Base-by-base conservation (phyloP, 1,140 invertebrate genomes). In the Phenacoccus solenopsis region DNA sequence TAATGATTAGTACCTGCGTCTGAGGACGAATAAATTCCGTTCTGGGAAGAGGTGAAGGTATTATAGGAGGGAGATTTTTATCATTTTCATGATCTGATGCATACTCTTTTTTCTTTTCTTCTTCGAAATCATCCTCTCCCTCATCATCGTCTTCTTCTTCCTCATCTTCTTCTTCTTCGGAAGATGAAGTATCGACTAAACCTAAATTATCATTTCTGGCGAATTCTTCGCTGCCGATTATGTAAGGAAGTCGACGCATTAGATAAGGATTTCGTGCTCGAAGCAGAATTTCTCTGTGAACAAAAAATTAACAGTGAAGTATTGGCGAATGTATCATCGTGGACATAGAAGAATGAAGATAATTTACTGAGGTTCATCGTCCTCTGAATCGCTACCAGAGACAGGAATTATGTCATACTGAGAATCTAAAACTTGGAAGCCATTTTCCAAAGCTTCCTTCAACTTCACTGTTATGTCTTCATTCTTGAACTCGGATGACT, bases 401-500 rank as follows among this genome's bases (percentile, higher is more conserved):
- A 64, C 59, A 3, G 59, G 3, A 64, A 24, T 24, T 4, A 64
- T 20, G 16, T 64, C 59, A 22, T 64, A 64, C 13, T 64, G 12
- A 2, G 59, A 16, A 20, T 27, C 25, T 64, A 64, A 16, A 4
- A 64, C 59, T 27, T 24, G 21, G 12, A 64, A 64, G 2, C 59
- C 59, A 25, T 64, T 64, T 24, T 27, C 59, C 59, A 64, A 64
- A 9, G 59, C 59, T 64, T 64, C 13, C 25, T 64, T 64, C 59
- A 64, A 27, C 25, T 64, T 64, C 13, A 64, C 22, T 1, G 59
- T 27, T 1, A 25, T 27, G 5, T 24, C 3, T 64, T 64, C 10
- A 16, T 24, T 27, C 12, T 64, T 24, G 1, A 10, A 9, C 12
- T 64, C 16, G 9, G 59, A 20, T 22, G 21, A 13, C 59, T 64